Percentiles rank a stretch among this genome's conserved stretches.
These are phyloP conservation scores for Delichon dasypus DNA, from an alignment of 2,797 vertebrate genomes.

Conservation along the genomic window DNA sequence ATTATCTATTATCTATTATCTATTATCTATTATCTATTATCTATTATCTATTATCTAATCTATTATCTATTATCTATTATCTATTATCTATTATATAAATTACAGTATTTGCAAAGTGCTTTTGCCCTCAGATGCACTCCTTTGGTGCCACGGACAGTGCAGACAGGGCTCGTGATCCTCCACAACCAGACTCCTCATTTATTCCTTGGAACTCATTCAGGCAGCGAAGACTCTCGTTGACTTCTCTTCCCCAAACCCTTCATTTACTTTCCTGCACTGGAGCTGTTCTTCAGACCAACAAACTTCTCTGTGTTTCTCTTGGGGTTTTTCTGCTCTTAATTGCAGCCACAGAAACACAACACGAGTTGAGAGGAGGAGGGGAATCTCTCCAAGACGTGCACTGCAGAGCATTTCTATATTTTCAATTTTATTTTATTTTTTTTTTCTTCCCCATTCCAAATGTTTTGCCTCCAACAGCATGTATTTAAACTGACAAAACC, in stretches of 20 bases:
- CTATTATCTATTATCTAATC: too few relatives aligned
- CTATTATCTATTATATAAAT: too few relatives aligned
- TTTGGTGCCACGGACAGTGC: background rate
- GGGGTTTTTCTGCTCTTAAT: background rate
- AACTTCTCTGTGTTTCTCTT: background rate
- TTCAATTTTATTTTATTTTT: background rate
- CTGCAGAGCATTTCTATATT: background rate
- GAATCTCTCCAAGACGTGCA: background rate
- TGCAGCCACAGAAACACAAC: background rate
- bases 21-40: too few relatives aligned
- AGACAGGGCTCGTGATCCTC: background rate
- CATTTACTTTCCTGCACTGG: background rate
- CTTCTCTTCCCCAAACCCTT: background rate
- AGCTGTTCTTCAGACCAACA: background rate
- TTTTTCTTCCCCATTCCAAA: background rate
- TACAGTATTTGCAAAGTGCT: background rate
- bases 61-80: too few relatives aligned
- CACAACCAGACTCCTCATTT: background rate
- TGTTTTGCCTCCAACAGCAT: slow-evolving; percentile 43
- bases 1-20: too few relatives aligned
- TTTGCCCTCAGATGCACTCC: background rate
- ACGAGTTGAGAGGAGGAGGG: background rate
- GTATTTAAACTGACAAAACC: slow-evolving; percentile 28
- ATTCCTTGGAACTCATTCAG: background rate
- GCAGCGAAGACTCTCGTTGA: background rate